Evolutionary conservation across 2,113 vertebrate genomes (phyloP).

Genomic region (Sialia sialis): DNA sequence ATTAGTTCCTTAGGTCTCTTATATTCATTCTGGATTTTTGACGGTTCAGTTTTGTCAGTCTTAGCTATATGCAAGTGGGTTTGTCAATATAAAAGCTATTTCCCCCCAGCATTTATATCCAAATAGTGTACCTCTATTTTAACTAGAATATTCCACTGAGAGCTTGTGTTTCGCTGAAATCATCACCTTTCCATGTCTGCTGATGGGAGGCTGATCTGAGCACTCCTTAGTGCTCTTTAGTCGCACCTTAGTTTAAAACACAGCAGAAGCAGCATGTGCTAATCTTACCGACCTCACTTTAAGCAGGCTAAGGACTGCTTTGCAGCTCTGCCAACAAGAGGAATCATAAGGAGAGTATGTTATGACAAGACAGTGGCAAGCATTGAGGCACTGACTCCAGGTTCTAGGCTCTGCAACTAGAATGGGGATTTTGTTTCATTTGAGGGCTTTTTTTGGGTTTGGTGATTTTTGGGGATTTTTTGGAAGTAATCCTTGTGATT

Average conservation of each 20-base stretch:
- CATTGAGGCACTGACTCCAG: fast-evolving
- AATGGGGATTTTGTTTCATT: neutral
- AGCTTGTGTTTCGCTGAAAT: neutral
- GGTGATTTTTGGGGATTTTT: neutral
- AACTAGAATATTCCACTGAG: neutral
- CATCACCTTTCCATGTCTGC: neutral
- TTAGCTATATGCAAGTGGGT: neutral
- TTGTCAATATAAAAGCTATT: neutral
- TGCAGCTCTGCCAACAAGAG: neutral
- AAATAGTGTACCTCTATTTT: neutral
- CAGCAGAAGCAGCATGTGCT: neutral
- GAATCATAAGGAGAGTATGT: neutral
- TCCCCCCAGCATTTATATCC: neutral
- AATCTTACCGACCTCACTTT: neutral
- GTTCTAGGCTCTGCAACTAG: neutral
- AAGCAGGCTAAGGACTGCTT: neutral
- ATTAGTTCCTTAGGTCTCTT: neutral
- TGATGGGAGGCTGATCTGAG: neutral
- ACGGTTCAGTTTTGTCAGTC: neutral
- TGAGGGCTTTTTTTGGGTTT: neutral
- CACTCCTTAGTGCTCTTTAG: neutral
- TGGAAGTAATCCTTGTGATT: neutral
- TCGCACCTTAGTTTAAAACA: neutral
- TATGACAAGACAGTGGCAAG: neutral
- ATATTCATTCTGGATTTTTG: neutral